Conservation (phyloP, 1,140 invertebrate species). For the Campoletis sonorensis region DNA sequence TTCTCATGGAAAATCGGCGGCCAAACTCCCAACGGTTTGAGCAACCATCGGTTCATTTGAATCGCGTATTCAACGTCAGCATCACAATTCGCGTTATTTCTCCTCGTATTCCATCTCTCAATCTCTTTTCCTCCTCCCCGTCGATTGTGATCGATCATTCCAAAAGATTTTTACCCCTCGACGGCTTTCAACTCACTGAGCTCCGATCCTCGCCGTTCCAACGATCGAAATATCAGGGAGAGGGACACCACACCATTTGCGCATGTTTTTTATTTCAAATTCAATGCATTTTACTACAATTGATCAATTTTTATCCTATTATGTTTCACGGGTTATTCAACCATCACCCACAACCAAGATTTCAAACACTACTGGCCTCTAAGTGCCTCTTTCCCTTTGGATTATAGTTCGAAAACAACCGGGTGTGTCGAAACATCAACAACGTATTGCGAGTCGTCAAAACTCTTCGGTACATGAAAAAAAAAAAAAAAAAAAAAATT, state of each 20-base stretch:
- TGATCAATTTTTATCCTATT: not conserved
- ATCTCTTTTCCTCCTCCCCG: not conserved
- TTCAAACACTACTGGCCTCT: not conserved
- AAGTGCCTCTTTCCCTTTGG: too few relatives aligned
- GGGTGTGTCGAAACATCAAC: too few relatives aligned
- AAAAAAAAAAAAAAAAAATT: too few relatives aligned
- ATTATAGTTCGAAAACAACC: too few relatives aligned
- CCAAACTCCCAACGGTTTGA: constrained; percentile 59
- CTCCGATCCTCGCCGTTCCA: not conserved
- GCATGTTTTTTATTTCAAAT: not conserved
- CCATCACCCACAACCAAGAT: not conserved
- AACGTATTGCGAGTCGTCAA: too few relatives aligned
- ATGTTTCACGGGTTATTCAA: not conserved
- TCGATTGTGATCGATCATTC: not conserved
- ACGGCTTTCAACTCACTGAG: not conserved
- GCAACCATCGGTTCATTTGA: constrained; percentile 56
- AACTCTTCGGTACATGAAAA: too few relatives aligned
- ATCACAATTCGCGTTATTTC: constrained; percentile 37
- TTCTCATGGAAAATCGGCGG: constrained; percentile 21
- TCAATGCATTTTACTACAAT: not conserved
- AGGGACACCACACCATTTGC: not conserved
- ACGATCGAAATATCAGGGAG: not conserved
- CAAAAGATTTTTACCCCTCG: not conserved
- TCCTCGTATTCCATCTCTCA: not conserved
- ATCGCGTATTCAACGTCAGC: constrained; percentile 54